Base-by-base conservation (phyloP, 2,113 vertebrate species). In the Laticauda colubrina region DNA sequence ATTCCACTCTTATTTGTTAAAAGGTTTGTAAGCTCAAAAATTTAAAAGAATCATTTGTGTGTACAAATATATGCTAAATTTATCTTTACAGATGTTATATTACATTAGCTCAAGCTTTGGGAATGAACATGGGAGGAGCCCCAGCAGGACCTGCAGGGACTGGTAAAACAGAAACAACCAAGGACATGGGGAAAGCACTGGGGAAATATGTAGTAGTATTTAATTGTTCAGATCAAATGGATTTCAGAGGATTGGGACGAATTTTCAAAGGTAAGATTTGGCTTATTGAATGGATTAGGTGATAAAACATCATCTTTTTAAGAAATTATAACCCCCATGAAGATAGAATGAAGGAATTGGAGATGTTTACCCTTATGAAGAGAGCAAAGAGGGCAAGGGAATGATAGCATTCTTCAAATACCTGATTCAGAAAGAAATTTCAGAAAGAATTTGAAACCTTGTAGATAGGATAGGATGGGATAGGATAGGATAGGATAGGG, bases 151-250 rank as follows among this genome's bases (percentile, higher is more conserved):
- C 98, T 4, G 98, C 98, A 0, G 98, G 98, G 89, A 99, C 98
- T 2, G 99, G 98, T 89, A 99, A 99, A 97, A 99, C 98, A 0
- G 99, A 99, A 97, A 98, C 98, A 0, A 98, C 98, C 0, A 99
- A 99, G 96, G 98, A 98, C 95, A 98, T 99, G 98, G 98, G 98
- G 96, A 98, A 98, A 12, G 98, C 98, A 85, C 96, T 99, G 85
- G 98, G 98, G 89, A 98, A 98, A 95, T 98, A 98, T 0, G 98
- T 98, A 21, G 98, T 98, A 3, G 98, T 99, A n/a, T 99, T 99
- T 95, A 99, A 99, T 96, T 99, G 98, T 94, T 98, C 98, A 2
- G 98, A 99, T 95, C 98, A 98, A 93, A 98, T 99, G 98, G 98
- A 99, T 96, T 99, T 98, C 97, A 98, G 98, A 97, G 98, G 98